These are phyloP conservation scores for Tachina fera DNA, from an alignment of 2,888 invertebrate genomes.

Conservation along the genomic window DNA sequence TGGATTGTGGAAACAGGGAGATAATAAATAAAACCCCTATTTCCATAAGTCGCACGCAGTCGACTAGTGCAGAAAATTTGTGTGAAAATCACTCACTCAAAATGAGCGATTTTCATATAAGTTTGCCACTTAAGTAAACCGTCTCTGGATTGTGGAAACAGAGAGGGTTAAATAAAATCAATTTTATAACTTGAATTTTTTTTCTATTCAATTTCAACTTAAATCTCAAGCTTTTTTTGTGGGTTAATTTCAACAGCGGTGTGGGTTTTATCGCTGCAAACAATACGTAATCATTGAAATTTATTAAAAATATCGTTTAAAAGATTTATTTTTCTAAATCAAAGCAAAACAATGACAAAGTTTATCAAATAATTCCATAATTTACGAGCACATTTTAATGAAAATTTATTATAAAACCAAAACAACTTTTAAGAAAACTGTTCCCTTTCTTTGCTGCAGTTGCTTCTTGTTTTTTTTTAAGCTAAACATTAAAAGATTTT, in stretches of 20 bases:
- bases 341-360: slow-evolving; percentile 26
- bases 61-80: too few relatives aligned
- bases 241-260: slow-evolving; percentile 19
- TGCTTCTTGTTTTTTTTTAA: neutral
- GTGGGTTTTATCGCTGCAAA: slow-evolving; percentile 44
- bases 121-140: too few relatives aligned
- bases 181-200: too few relatives aligned
- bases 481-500: slow-evolving; percentile 48
- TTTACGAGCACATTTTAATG: slow-evolving; percentile 44
- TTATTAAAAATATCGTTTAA: slow-evolving; percentile 26
- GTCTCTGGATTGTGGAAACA: too few relatives aligned
- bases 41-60: too few relatives aligned
- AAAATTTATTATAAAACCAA: slow-evolving; percentile 49
- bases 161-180: too few relatives aligned
- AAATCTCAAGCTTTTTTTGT: neutral
- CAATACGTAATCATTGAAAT: slow-evolving; percentile 30
- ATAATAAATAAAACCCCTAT: too few relatives aligned
- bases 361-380: slow-evolving; percentile 40
- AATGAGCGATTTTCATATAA: too few relatives aligned
- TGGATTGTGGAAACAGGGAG: too few relatives aligned
- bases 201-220: too few relatives aligned
- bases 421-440: neutral
- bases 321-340: slow-evolving; percentile 27
- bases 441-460: slow-evolving; percentile 11
- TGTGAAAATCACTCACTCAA: too few relatives aligned